Evolutionary conservation across 1,140 invertebrate species (phyloP).

Genomic region (Leucophenga varia): DNA sequence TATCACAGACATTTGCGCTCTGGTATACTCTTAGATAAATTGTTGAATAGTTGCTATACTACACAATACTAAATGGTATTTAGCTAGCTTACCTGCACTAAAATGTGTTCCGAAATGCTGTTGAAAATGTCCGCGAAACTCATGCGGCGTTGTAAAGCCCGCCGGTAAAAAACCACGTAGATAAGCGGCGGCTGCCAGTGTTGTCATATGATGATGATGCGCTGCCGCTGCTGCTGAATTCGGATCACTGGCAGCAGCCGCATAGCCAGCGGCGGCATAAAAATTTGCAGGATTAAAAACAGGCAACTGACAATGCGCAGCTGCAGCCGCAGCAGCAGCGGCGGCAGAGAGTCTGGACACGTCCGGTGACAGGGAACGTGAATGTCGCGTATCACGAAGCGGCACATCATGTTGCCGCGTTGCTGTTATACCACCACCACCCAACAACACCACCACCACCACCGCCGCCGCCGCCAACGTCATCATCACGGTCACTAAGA

Average conservation of each 20-base stretch:
- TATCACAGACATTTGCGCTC: neutral
- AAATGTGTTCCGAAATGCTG: constrained; percentile 52
- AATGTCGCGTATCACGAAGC: constrained; percentile 32
- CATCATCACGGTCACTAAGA: too few species aligned
- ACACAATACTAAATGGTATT: too few species aligned
- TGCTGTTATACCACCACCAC: too few species aligned
- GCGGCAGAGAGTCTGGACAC: constrained; percentile 39
- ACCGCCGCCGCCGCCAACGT: too few species aligned
- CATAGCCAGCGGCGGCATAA: constrained; percentile 50
- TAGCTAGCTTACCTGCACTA: constrained; percentile 43
- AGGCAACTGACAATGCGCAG: constrained; percentile 50
- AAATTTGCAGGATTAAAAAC: constrained; percentile 55
- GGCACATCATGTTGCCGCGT: too few species aligned
- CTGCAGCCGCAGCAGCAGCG: constrained; percentile 42
- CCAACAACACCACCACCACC: too few species aligned
- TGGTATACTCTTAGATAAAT: neutral
- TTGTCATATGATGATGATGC: constrained; percentile 55
- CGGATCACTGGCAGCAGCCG: constrained; percentile 40
- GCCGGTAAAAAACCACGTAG: constrained; percentile 50
- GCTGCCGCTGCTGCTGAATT: constrained; percentile 42
- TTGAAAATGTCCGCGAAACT: constrained; percentile 53
- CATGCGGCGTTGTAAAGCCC: constrained; percentile 53
- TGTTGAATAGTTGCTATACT: too few species aligned
- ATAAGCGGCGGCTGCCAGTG: constrained; percentile 50
- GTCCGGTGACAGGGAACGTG: constrained; percentile 48